Base-by-base conservation (phyloP, 1,140 invertebrate species). In the Rhizoglyphus robini region DNA sequence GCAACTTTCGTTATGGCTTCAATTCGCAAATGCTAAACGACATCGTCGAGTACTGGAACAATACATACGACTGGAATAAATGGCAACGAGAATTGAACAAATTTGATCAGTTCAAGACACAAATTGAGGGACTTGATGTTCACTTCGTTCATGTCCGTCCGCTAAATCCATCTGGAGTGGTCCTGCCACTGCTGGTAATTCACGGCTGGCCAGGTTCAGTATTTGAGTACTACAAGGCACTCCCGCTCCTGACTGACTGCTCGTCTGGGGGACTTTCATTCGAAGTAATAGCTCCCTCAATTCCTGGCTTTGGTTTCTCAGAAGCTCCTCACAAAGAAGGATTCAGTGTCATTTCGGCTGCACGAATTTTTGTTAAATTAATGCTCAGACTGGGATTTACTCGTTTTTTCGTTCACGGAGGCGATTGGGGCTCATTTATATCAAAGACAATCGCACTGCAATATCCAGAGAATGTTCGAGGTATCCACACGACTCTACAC, bases 151-250 rank as follows among this genome's bases (percentile, higher is more conserved):
- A 71, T 72, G 78, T 0, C 78, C 80, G 71, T 69, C 61, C 61
- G 32, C 15, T 30, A 66, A 1, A 65, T 72, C 38, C 38, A 5
- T 2, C 48, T 18, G 62, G 62, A 20, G 32, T 30, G 23, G 61
- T 67, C 20, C 3, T 57, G 13, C 60, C 66, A 8, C 20, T 67
- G 20, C 20, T 67, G 30, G 15, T 66, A 1, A 70, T 89, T 3
- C 90, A 95, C 71, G 90, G 90, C 15, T 96, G 90, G 90, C 91
- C 91, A 2, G 89, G 88, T 1, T 88, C 87, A 0, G 79, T 92
- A 2, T 79, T 85, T 11, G 89, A 94, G 74, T 93, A 92, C 73
- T 86, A 88, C 68, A 85, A 88, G 70, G 78, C 89, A 0, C 84
- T 88, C 48, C 86, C 86, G 0, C 63, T 84, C 3, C 75, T 90